phyloP scores from a whole-genome alignment of 2,113 vertebrate species.

The Tachysurus vachellii region DNA sequence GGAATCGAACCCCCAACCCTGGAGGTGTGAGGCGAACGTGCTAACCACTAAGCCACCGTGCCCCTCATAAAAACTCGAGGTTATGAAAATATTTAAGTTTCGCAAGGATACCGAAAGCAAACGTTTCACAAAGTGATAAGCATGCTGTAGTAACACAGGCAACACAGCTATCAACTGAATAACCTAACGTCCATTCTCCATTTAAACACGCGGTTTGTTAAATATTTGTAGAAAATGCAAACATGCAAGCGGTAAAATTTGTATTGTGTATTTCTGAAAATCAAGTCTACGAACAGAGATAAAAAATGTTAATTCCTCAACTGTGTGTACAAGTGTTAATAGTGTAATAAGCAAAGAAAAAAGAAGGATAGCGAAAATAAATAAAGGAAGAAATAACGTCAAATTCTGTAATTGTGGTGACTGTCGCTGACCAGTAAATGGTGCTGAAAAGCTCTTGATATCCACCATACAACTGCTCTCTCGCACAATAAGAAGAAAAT shows the following conservation, averaged over 20 bases:
- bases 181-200: neutral
- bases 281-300: neutral
- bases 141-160: neutral
- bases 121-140: neutral
- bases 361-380: neutral
- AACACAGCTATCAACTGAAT: neutral
- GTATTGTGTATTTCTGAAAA: neutral
- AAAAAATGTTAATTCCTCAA: neutral
- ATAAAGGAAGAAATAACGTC: neutral
- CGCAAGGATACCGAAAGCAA: neutral
- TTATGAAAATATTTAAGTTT: neutral
- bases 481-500: neutral
- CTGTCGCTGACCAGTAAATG: slow-evolving; percentile 17
- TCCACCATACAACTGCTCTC: neutral
- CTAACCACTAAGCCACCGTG: too few relatives aligned
- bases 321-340: neutral
- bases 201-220: too few relatives aligned
- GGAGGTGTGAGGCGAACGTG: too few relatives aligned
- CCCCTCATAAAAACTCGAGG: too few relatives aligned
- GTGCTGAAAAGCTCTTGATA: neutral
- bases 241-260: neutral
- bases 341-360: neutral
- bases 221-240: neutral
- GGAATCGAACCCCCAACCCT: too few relatives aligned
- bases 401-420: neutral